These are phyloP conservation scores for Laticauda laticaudata DNA, from an alignment of 2,113 vertebrate species.

Conservation along the genomic window DNA sequence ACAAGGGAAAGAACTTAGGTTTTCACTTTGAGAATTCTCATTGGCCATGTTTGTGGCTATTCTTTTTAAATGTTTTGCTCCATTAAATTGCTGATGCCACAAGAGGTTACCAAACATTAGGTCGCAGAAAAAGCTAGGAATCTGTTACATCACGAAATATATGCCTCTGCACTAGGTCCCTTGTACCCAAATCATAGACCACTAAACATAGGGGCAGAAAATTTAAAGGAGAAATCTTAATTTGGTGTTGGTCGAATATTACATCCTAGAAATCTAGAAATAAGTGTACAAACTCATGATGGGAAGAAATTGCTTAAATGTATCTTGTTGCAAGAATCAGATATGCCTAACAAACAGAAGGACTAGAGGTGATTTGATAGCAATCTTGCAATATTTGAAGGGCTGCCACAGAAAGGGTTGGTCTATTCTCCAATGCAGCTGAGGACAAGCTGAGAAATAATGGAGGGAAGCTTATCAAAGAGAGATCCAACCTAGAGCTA, in stretches of 20 bases:
- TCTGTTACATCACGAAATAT: neutral
- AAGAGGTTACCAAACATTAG: neutral
- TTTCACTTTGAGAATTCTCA: neutral
- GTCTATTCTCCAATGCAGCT: too few relatives aligned
- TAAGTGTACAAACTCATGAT: neutral
- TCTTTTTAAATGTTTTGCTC: neutral
- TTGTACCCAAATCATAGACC: neutral
- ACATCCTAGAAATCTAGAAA: neutral
- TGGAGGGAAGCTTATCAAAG: too few relatives aligned
- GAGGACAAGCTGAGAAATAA: too few relatives aligned
- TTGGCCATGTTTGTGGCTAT: neutral
- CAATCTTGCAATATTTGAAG: too few relatives aligned
- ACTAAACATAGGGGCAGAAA: neutral
- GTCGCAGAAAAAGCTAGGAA: neutral
- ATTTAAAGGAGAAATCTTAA: neutral
- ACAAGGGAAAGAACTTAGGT: too few relatives aligned
- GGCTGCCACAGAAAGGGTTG: too few relatives aligned
- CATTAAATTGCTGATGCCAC: neutral
- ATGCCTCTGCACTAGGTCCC: neutral
- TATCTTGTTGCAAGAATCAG: too few relatives aligned
- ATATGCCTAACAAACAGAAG: too few relatives aligned
- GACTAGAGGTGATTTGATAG: too few relatives aligned
- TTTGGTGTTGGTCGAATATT: neutral
- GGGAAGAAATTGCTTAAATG: neutral
- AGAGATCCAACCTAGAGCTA: too few relatives aligned